Evolutionary conservation across 2,888 invertebrate species (phyloP).

Genomic region (Heliconius charithonia): DNA sequence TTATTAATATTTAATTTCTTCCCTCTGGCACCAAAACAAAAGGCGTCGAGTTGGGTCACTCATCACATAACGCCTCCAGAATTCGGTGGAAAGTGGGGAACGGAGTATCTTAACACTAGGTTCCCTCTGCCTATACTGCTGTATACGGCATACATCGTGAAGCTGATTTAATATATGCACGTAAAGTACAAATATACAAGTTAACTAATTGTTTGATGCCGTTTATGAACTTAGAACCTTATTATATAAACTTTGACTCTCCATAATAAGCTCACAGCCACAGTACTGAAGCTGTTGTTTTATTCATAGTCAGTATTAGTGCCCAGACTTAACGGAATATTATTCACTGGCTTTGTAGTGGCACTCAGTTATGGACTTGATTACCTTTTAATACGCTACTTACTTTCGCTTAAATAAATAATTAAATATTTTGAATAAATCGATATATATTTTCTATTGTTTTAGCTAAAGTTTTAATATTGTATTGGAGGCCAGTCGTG

Average conservation of each 20-base stretch:
- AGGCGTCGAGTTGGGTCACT: too few species aligned
- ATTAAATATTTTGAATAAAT: neutral
- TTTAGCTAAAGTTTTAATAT: too few species aligned
- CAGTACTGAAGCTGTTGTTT: constrained; percentile 12
- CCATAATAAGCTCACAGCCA: constrained; percentile 11
- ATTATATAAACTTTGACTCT: constrained; percentile 18
- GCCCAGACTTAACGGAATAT: constrained; percentile 26
- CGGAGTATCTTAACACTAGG: too few species aligned
- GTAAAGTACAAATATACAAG: neutral
- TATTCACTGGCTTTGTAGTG: constrained; percentile 24
- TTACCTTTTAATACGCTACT: constrained; percentile 11
- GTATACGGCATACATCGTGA: too few species aligned
- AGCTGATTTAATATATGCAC: neutral
- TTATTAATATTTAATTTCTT: too few species aligned
- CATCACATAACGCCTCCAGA: too few species aligned
- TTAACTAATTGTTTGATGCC: neutral
- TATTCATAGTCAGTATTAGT: constrained; percentile 27
- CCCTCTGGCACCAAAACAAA: too few species aligned
- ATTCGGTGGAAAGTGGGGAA: too few species aligned
- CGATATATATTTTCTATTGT: too few species aligned
- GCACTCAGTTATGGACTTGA: neutral
- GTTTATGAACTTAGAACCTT: constrained; percentile 7
- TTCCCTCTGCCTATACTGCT: too few species aligned
- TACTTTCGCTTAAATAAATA: neutral
- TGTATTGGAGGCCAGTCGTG: too few species aligned